Base-by-base conservation (phyloP, 2,113 vertebrate species). In the Geococcyx californianus region DNA sequence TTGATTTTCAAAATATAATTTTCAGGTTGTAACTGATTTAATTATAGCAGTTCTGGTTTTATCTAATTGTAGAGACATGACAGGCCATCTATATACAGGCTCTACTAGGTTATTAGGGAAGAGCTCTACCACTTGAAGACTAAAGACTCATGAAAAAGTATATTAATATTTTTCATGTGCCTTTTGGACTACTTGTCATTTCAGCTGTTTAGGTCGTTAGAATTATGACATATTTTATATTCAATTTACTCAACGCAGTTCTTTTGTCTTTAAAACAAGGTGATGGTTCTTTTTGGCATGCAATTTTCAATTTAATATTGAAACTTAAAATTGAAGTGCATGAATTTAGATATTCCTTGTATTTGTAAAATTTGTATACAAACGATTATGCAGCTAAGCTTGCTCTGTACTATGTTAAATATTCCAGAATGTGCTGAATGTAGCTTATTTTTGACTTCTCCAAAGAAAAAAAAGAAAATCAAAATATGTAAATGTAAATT, bases 1-100 rank as follows among this genome's bases (percentile, higher is more conserved):
- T 86, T 91, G 76, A 96, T 97, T 97, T 97, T 88, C 79, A 96
- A 96, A 97, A 93, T 96, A 91, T 63, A 96, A 87, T 96, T 87
- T 95, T 97, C 68, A 64, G 79, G 85, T 95, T 95, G 92, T 87
- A 94, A 92, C 78, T 84, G 82, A 97, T 90, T 94, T 86, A 93
- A 82, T 94, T 87, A 91, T 85, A 92, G 74, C 70, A 87, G 34
- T 87, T 91, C 81, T 91, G 67, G 38, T 85, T 95, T 97, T 96
- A 95, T 96, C 79, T 84, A 95, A 94, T 96, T 96, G 62, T 95
- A 58, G 78, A 64, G 68, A 91, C 60, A 85, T 94, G 86, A 93
- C 86, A 94, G 89, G 51, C 40, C 91, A 84, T 95, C 87, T 62
- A 91, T 72, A 85, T 45, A 89, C 59, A 66, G 58, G 11, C 59